Evolutionary conservation across 2,888 invertebrate genomes (phyloP), one percentile per base, ranked within the genome.

Genomic region (Aphodius sticticus): DNA sequence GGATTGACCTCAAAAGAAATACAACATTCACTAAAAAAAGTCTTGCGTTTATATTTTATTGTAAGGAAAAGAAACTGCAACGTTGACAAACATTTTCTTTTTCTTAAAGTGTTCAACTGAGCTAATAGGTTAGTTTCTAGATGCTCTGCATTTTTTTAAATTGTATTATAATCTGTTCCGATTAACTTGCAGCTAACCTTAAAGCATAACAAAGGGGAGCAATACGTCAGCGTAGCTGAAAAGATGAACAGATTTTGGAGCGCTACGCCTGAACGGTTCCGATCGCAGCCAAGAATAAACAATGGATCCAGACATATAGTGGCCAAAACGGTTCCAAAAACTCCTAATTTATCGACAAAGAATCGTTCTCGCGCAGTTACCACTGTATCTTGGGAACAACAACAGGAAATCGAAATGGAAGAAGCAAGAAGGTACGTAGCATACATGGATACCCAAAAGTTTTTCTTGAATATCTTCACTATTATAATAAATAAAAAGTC

Each of bases 351-450:
- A 12, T 89, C 88, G 84, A 92, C 92, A n/a, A 91, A 91, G 82
- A 86, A 87, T 0, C 91, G 95, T 53, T 86, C 89, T 0, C 89
- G 95, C 69, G 90, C 92, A 0, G 86, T 90, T 0, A 90, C 90
- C 76, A 88, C 91, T n/a, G 82, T 92, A 15, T 92, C 92, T 14
- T 91, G 91, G 77, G 91, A 92, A 82, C 92, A 95, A 83, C 89
- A 90, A 76, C 94, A 95, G 86, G 89, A 91, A 81, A 84, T 91
- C 83, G 93, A 94, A 86, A 81, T 93, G 0, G 92, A 94, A 86
- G 93, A 94, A 86, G 90, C 93, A 9, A 92, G 91, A 85, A 93
- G 92, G 89, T 92, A 86, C 84, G 87, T 72, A 35, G 37, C 26
- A 26, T 26, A 26, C 26, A 26, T 26, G 26, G 26, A 26, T 26